Percentiles rank a stretch among this genome's conserved stretches.
phyloP scores from a whole-genome alignment of 2,888 invertebrate genomes.

The Buathra laborator region DNA sequence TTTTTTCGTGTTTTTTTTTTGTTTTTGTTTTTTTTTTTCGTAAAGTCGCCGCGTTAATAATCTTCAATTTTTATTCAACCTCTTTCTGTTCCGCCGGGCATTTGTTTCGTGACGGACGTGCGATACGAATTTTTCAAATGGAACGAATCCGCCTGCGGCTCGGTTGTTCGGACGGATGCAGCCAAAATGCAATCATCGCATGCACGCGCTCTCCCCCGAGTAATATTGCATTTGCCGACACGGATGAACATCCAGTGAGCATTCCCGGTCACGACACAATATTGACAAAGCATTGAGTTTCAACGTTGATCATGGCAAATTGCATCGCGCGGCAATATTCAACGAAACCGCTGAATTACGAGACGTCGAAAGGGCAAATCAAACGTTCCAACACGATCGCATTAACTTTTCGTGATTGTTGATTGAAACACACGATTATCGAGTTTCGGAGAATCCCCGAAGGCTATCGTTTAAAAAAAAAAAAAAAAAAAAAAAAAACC shows the following conservation, averaged over 20 bases:
- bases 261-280: neutral
- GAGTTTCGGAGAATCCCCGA: neutral
- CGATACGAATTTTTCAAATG: constrained; percentile 55
- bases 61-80: constrained; percentile 42
- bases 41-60: constrained; percentile 17
- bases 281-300: neutral
- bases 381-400: neutral
- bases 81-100: constrained; percentile 32
- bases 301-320: neutral
- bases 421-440: neutral
- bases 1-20: constrained; percentile 1
- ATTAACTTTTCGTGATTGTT: neutral
- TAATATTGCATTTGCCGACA: constrained; percentile 9
- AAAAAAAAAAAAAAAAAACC: neutral
- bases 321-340: neutral
- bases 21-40: neutral
- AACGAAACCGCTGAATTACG: neutral
- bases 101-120: constrained; percentile 46
- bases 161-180: constrained; percentile 25
- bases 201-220: constrained; percentile 8
- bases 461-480: neutral
- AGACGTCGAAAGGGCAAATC: neutral
- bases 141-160: constrained; percentile 47
- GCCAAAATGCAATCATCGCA: constrained; percentile 39
- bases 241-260: constrained; percentile 6